These are phyloP conservation scores for Nesidiocoris tenuis DNA, from an alignment of 2,888 invertebrate species.

Conservation along the genomic window DNA sequence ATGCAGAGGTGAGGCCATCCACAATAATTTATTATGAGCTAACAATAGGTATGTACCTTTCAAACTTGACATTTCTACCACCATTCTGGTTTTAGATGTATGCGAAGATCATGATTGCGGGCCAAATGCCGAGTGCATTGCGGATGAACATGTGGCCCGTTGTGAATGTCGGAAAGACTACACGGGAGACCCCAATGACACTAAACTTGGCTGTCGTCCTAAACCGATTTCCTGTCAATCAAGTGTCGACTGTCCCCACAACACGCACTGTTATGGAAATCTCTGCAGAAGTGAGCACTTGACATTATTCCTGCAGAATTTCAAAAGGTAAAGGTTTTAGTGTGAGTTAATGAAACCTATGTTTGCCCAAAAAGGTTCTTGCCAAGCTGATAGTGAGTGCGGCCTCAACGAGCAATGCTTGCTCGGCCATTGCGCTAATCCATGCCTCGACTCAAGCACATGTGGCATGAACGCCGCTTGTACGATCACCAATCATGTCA, in stretches of 20 bases:
- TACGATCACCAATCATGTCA: constrained; percentile 67
- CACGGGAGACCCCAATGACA: constrained; percentile 71
- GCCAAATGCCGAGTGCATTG: constrained; percentile 78
- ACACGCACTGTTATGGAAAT: constrained; percentile 78
- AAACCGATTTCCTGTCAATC: constrained; percentile 67
- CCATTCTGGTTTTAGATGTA: constrained; percentile 62
- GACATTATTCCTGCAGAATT: constrained; percentile 49
- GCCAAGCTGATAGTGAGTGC: constrained; percentile 77
- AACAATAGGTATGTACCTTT: no score
- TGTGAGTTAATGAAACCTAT: no score
- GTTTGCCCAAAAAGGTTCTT: no score
- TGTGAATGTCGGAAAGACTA: constrained; percentile 79
- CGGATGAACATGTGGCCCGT: constrained; percentile 69
- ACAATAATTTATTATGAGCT: background rate
- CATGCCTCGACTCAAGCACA: constrained; percentile 71
- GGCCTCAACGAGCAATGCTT: constrained; percentile 74
- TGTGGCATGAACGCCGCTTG: constrained; percentile 86
- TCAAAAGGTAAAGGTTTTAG: no score
- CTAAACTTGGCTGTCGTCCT: constrained; percentile 70
- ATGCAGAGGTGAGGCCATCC: constrained; percentile 71
- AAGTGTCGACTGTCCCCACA: constrained; percentile 71
- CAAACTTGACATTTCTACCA: no score
- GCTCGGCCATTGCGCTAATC: constrained; percentile 77
- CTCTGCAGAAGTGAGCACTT: constrained; percentile 73
- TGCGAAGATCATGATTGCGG: constrained; percentile 78